Percentiles rank a stretch among this genome's conserved stretches.
These are phyloP conservation scores for Ancistrus triradiatus DNA, from an alignment of 2,113 vertebrate genomes.

Conservation along the genomic window DNA sequence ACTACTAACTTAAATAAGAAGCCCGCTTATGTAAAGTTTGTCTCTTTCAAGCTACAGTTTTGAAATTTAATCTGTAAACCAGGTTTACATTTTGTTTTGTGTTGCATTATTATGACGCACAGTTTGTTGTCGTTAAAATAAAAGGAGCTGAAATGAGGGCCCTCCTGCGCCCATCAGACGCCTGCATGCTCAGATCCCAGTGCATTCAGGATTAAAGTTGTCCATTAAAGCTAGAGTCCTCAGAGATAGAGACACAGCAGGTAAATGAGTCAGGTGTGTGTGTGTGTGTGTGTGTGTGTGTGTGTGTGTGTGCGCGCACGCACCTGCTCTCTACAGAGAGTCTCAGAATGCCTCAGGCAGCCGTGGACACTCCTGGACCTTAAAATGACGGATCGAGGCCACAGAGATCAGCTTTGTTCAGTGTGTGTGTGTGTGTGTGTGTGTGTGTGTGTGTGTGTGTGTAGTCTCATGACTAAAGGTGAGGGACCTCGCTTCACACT, in stretches of 20 bases:
- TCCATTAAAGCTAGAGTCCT: not conserved
- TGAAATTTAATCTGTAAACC: too few relatives aligned
- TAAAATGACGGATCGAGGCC: slow-evolving; percentile 27
- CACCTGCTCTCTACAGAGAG: slow-evolving; percentile 72
- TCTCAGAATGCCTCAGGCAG: slow-evolving; percentile 71
- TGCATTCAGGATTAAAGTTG: slow-evolving; percentile 32
- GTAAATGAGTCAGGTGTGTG: slow-evolving; percentile 59
- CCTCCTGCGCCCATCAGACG: slow-evolving; percentile 45
- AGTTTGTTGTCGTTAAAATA: too few relatives aligned
- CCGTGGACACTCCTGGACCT: slow-evolving; percentile 65
- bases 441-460: slow-evolving; percentile 46
- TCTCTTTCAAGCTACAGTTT: too few relatives aligned
- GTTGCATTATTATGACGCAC: too few relatives aligned
- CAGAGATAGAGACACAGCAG: slow-evolving; percentile 42
- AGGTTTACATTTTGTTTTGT: too few relatives aligned
- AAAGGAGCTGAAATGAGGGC: too few relatives aligned
- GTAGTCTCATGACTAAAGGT: slow-evolving; percentile 58
- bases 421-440: slow-evolving; percentile 47
- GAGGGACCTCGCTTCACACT: slow-evolving; percentile 51
- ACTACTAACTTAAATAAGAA: too few relatives aligned
- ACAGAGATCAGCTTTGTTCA: slow-evolving; percentile 56
- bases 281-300: slow-evolving; percentile 32
- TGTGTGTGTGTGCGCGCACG: slow-evolving; percentile 40
- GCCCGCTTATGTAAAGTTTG: too few relatives aligned
- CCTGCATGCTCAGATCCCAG: slow-evolving; percentile 28